Conservation (phyloP, 2,113 vertebrate species). For the Piprites chloris region DNA sequence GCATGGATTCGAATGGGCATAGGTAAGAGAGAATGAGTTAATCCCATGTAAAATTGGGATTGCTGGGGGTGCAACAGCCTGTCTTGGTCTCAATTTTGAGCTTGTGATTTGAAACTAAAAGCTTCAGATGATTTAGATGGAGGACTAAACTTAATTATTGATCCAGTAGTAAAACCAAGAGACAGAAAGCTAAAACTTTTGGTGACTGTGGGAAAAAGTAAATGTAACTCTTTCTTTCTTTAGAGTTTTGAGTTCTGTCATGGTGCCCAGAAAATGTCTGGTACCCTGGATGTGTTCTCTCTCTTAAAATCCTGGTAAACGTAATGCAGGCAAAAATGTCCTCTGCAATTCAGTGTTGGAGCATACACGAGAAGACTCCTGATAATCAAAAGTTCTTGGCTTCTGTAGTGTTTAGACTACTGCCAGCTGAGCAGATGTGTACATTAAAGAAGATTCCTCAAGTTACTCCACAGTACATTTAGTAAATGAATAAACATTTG, state of each 20-base stretch:
- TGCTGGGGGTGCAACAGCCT: background rate
- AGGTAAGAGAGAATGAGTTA: background rate
- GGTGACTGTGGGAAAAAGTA: background rate
- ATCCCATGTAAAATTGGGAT: background rate
- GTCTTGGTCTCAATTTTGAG: background rate
- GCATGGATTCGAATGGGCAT: background rate
- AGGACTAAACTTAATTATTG: background rate
- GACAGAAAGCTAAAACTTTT: background rate
- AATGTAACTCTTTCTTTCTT: background rate
- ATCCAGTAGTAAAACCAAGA: background rate
- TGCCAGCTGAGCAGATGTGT: constrained; percentile 1
- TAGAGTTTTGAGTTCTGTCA: background rate
- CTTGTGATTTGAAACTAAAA: background rate
- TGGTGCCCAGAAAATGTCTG: background rate
- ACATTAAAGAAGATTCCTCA: background rate
- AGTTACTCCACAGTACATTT: background rate
- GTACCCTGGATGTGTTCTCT: background rate
- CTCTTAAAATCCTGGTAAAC: background rate
- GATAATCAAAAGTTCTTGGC: background rate
- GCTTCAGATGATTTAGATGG: background rate
- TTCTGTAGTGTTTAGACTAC: background rate
- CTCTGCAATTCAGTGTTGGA: background rate
- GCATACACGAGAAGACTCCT: background rate
- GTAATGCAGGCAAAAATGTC: background rate
- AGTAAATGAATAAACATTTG: background rate